A percentile compares a stretch with the other conserved stretches of the same genome.
Evolutionary conservation across 2,797 vertebrate species (phyloP).

Genomic region (Urosaurus nigricauda): DNA sequence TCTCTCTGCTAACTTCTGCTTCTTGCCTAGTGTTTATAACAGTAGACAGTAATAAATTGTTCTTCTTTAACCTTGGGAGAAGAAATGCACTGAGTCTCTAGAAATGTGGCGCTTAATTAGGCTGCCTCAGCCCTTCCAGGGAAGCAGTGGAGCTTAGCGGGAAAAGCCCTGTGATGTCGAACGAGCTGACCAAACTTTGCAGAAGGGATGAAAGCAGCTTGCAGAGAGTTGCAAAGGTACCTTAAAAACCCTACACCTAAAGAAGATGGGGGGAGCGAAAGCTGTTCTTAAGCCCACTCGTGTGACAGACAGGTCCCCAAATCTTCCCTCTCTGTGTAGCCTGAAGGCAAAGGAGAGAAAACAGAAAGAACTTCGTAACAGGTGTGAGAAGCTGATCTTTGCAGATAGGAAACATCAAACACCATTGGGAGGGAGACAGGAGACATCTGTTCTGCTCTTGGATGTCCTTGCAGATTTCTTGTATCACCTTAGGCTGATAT

Average conservation of each 20-base stretch:
- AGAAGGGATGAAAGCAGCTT: conserved; percentile 26
- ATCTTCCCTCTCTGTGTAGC: conserved; percentile 7
- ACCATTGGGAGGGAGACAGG: neutral
- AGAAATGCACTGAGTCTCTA: neutral
- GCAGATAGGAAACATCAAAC: conserved; percentile 9
- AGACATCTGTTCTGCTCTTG: conserved; percentile 16
- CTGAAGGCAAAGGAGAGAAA: conserved; percentile 19
- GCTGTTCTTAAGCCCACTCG: neutral
- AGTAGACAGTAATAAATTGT: neutral
- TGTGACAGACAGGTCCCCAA: conserved; percentile 15
- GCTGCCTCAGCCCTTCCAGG: neutral
- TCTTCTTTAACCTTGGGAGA: conserved; percentile 21
- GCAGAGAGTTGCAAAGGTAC: neutral
- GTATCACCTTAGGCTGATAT: conserved; percentile 19
- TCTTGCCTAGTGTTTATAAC: neutral
- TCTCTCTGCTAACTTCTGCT: too few relatives aligned
- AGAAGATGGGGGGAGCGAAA: too few relatives aligned
- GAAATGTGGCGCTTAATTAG: conserved; percentile 31
- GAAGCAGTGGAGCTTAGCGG: conserved; percentile 24
- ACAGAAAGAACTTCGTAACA: neutral
- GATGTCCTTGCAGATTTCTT: conserved; percentile 28
- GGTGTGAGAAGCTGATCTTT: conserved; percentile 4
- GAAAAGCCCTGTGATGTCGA: conserved; percentile 9
- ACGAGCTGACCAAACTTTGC: neutral
- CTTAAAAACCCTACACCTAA: neutral